phyloP scores from a whole-genome alignment of 2,113 vertebrate species.

The Protobothrops mucrosquamatus region DNA sequence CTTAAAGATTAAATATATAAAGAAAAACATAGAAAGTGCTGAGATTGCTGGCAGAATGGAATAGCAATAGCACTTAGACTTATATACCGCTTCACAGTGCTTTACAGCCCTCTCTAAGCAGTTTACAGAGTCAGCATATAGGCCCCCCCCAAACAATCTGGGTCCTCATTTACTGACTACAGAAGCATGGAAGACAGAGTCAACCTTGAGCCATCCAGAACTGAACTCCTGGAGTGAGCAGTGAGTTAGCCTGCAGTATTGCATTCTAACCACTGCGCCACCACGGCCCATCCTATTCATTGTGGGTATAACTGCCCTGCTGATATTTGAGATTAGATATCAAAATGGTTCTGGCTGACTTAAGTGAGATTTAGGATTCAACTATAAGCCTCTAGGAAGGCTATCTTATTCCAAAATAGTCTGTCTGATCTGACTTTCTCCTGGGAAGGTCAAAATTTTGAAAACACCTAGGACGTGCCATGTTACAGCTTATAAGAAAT shows the following conservation, averaged over 20 bases:
- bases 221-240: too few relatives aligned
- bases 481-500: slow-evolving; percentile 66
- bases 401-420: slow-evolving; percentile 60
- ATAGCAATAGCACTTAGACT: too few relatives aligned
- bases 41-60: slow-evolving; percentile 50
- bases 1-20: slow-evolving; percentile 61
- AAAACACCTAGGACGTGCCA: slow-evolving; percentile 65
- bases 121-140: too few relatives aligned
- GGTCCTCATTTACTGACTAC: too few relatives aligned
- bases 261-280: too few relatives aligned
- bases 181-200: too few relatives aligned
- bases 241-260: too few relatives aligned
- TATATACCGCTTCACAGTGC: too few relatives aligned
- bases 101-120: too few relatives aligned
- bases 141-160: too few relatives aligned
- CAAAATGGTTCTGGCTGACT: slow-evolving; percentile 45
- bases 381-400: slow-evolving; percentile 62
- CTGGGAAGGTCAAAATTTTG: slow-evolving; percentile 60
- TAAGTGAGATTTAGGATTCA: slow-evolving; percentile 59
- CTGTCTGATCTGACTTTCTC: slow-evolving; percentile 69
- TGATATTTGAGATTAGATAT: slow-evolving; percentile 32
- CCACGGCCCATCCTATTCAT: slow-evolving; percentile 27
- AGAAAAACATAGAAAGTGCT: slow-evolving; percentile 61
- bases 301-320: slow-evolving; percentile 47
- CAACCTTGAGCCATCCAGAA: too few relatives aligned